These are phyloP conservation scores for Hesperophylax magnus DNA, from an alignment of 1,140 invertebrate genomes.

Conservation along the genomic window DNA sequence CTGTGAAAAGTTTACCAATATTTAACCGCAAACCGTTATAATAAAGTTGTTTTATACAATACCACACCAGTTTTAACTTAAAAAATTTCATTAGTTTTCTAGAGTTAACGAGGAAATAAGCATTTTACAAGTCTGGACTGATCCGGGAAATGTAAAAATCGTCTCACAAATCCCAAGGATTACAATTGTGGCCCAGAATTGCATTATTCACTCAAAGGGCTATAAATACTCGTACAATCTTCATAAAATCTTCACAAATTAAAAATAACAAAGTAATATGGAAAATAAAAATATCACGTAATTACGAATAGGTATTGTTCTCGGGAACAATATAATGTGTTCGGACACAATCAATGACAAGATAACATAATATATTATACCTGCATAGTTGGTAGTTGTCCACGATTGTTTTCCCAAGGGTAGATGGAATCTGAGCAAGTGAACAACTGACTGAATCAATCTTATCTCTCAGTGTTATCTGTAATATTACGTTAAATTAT, in stretches of 20 bases:
- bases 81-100: too few relatives aligned
- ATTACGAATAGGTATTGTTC: background rate
- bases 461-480: constrained; percentile 16
- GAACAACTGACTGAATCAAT: constrained; percentile 1
- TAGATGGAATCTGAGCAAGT: background rate
- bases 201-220: background rate
- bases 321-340: too few relatives aligned
- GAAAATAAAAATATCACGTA: too few relatives aligned
- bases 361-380: background rate
- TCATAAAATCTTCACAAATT: background rate
- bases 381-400: background rate
- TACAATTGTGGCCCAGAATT: too few relatives aligned
- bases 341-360: constrained; percentile 6
- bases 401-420: background rate
- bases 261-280: background rate
- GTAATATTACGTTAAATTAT: background rate
- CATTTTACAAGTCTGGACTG: too few relatives aligned
- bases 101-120: too few relatives aligned
- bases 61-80: too few relatives aligned
- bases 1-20: too few relatives aligned
- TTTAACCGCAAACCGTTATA: too few relatives aligned
- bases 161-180: too few relatives aligned
- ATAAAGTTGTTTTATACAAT: too few relatives aligned
- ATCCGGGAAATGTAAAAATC: too few relatives aligned
- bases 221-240: background rate